Conservation (phyloP, 2,797 vertebrate genomes). For the Gymnoscopelus microlampas region DNA sequence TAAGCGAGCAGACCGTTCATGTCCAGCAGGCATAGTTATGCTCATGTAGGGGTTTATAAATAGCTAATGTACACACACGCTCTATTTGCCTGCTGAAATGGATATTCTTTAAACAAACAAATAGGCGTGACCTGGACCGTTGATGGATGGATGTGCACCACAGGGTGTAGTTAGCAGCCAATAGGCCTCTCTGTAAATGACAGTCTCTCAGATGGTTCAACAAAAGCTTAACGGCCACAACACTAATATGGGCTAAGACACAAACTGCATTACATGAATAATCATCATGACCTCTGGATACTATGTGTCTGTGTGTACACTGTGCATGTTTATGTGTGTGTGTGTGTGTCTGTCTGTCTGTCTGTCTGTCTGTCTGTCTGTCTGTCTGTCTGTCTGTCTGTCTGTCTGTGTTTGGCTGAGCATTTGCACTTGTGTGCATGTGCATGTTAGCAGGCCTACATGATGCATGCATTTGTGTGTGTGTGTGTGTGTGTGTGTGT, state of each 20-base stretch:
- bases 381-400: not conserved
- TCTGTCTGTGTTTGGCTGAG: no score
- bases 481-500: not conserved
- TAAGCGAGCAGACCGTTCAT: slow-evolving; percentile 40
- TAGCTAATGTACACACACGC: slow-evolving; percentile 69
- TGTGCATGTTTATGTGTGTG: not conserved
- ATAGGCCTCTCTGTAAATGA: slow-evolving; percentile 47
- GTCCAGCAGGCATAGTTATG: slow-evolving; percentile 54
- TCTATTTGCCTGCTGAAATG: slow-evolving; percentile 74
- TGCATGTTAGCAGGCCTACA: not conserved
- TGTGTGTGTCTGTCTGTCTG: not conserved
- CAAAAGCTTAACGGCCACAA: slow-evolving; percentile 56
- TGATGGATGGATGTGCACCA: slow-evolving; percentile 58
- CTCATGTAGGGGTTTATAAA: slow-evolving; percentile 69
- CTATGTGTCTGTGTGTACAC: slow-evolving; percentile 2
- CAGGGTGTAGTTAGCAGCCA: slow-evolving; percentile 50
- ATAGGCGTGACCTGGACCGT: slow-evolving; percentile 42
- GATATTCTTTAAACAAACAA: slow-evolving; percentile 75
- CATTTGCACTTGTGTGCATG: not conserved
- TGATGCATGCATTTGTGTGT: not conserved
- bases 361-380: slow-evolving; percentile 14
- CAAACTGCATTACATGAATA: slow-evolving; percentile 44
- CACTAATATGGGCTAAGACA: slow-evolving; percentile 52
- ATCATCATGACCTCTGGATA: slow-evolving; percentile 59
- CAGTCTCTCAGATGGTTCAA: slow-evolving; percentile 23